These are phyloP conservation scores for Rhinatrema bivittatum DNA, from an alignment of 2,797 vertebrate species.

Conservation along the genomic window DNA sequence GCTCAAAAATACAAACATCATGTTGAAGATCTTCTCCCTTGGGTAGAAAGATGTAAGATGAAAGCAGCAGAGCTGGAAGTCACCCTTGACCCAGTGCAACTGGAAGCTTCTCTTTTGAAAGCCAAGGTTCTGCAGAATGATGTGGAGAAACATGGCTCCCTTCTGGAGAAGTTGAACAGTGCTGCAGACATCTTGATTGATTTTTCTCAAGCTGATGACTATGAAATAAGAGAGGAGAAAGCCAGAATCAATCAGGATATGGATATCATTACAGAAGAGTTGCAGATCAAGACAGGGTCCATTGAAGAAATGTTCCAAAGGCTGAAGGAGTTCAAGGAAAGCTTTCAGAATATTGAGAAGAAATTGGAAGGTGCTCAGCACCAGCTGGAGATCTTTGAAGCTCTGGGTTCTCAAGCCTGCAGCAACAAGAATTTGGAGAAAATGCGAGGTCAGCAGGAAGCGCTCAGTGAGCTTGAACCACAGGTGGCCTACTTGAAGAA, in stretches of 20 bases:
- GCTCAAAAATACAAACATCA: slow-evolving; percentile 82
- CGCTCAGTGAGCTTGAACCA: slow-evolving; percentile 72
- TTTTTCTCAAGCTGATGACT: slow-evolving; percentile 78
- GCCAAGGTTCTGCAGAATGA: slow-evolving; percentile 73
- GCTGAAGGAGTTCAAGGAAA: slow-evolving; percentile 90
- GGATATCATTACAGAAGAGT: slow-evolving; percentile 74
- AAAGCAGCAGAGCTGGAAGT: slow-evolving; percentile 68
- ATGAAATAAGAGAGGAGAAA: slow-evolving; percentile 86
- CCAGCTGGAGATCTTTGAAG: slow-evolving; percentile 91
- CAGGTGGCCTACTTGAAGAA: slow-evolving; percentile 88
- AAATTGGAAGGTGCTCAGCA: slow-evolving; percentile 87
- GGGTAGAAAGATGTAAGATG: slow-evolving; percentile 74
- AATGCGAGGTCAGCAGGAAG: slow-evolving; percentile 80
- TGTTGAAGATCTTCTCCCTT: slow-evolving; percentile 71
- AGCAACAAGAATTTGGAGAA: slow-evolving; percentile 93
- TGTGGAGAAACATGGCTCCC: slow-evolving; percentile 76
- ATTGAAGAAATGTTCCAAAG: slow-evolving; percentile 87
- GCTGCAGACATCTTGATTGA: slow-evolving; percentile 86
- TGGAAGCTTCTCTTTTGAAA: slow-evolving; percentile 76
- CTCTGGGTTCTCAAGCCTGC: slow-evolving; percentile 86
- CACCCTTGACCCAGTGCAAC: slow-evolving; percentile 65
- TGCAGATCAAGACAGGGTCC: slow-evolving; percentile 71
- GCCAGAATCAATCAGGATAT: slow-evolving; percentile 78
- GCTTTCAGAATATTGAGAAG: slow-evolving; percentile 81
- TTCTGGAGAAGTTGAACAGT: slow-evolving; percentile 79